phyloP scores from a whole-genome alignment of 2,888 invertebrate genomes.

The Diachrysia chrysitis region DNA sequence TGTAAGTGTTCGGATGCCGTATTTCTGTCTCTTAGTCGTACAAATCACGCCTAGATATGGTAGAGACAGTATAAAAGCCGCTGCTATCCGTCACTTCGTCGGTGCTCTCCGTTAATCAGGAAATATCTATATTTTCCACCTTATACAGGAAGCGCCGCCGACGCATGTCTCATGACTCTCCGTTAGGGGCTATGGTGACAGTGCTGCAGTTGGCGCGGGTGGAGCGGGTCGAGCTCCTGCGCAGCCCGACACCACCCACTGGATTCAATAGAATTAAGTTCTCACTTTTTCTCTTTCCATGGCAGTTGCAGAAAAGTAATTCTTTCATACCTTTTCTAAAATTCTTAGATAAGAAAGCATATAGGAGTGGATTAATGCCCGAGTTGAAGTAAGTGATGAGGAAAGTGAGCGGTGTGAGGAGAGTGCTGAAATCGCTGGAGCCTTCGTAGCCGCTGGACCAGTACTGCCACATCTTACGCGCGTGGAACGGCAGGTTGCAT shows the following conservation, averaged over 20 bases:
- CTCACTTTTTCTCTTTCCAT: slow-evolving; percentile 79
- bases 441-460: slow-evolving; percentile 93
- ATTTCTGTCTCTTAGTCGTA: slow-evolving; percentile 68
- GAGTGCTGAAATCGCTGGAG: slow-evolving; percentile 92
- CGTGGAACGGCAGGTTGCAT: slow-evolving; percentile 97
- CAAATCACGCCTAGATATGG: slow-evolving; percentile 79
- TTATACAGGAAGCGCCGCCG: slow-evolving; percentile 82
- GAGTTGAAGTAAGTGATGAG: slow-evolving; percentile 97
- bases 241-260: slow-evolving; percentile 79
- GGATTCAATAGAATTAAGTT: slow-evolving; percentile 84
- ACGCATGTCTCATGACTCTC: slow-evolving; percentile 85
- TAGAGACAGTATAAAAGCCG: slow-evolving; percentile 81
- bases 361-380: slow-evolving; percentile 96
- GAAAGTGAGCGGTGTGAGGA: slow-evolving; percentile 95
- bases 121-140: slow-evolving; percentile 82
- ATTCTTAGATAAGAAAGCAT: slow-evolving; percentile 95
- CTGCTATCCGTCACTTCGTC: slow-evolving; percentile 86
- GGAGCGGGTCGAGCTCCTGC: slow-evolving; percentile 86
- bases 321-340: slow-evolving; percentile 96
- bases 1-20: slow-evolving; percentile 9
- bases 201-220: slow-evolving; percentile 89
- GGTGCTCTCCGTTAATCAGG: slow-evolving; percentile 88
- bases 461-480: slow-evolving; percentile 96
- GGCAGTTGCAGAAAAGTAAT: slow-evolving; percentile 90
- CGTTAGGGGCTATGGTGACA: slow-evolving; percentile 86